Evolutionary conservation across 2,888 invertebrate species (phyloP), one percentile per base, ranked within the genome.

Genomic region (Teinopalpus imperialis): DNA sequence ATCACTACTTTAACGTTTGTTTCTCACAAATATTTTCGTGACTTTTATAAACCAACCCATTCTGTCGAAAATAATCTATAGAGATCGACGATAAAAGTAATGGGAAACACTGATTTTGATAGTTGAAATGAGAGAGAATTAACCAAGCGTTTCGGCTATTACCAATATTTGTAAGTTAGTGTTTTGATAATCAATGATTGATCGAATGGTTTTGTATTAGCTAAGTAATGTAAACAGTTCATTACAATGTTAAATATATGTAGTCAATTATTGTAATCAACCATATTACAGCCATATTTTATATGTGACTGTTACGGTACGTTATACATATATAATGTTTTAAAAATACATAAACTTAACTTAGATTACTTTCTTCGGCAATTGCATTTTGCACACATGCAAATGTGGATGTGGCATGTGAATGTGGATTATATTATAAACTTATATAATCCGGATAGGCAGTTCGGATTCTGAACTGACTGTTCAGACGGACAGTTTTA

Each of bases 181-280:
- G 30, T 39, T 32, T 45, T 32, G 29, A 34, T 34, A 40, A 39
- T 29, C 20, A 40, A 36, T 40, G 45, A 45, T 45, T 45, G 39
- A 40, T 45, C 16, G 39, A 26, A 44, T 13, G 18, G 32, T 40
- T 45, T 29, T 45, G 45, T 39, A 13, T 26, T 18, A 21, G 27
- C 20, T 26, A 18, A 45, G 34, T 35, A 30, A 43, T 10, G 42
- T 27, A 40, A 45, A 40, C 32, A 40, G 26, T 45, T 45, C 45
- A 23, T 40, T 43, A 43, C 10, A 2, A 14, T 16, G n/a, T 29
- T 39, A 45, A 39, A 39, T 39, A 32, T 31, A 30, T 10, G 14
- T 12, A 23, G 23, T 16, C 9, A 4, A 30, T 30, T 36, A 20
- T 16, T 12, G n/a, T n/a, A 23, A 24, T 10, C 1, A 7, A n/a